Conservation (phyloP, 2,113 vertebrate genomes). For the Austrofundulus limnaeus region DNA sequence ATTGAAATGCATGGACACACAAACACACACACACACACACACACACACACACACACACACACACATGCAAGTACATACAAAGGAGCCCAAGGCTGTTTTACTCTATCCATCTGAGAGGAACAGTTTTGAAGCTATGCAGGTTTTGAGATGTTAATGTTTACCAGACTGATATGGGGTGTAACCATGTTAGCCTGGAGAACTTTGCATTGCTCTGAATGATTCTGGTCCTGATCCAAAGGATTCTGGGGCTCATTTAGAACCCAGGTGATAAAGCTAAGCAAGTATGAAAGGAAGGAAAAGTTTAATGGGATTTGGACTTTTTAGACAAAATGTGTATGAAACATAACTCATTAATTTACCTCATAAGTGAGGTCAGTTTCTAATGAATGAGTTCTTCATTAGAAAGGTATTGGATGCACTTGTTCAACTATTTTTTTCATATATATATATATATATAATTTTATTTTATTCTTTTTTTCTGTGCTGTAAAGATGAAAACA, state of each 20-base stretch:
- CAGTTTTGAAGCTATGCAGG: slow-evolving; percentile 54
- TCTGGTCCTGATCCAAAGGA: slow-evolving; percentile 55
- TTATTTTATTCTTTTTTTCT: too few relatives aligned
- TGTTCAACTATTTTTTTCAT: too few relatives aligned
- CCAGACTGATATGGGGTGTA: slow-evolving; percentile 29
- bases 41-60: too few relatives aligned
- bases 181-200: slow-evolving; percentile 30
- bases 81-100: slow-evolving; percentile 37
- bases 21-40: slow-evolving; percentile 15
- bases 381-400: too few relatives aligned
- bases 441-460: too few relatives aligned
- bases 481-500: background rate
- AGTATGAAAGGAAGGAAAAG: slow-evolving; percentile 31
- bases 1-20: slow-evolving; percentile 1
- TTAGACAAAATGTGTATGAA: too few relatives aligned
- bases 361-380: too few relatives aligned
- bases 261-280: slow-evolving; percentile 38
- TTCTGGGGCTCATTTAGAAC: slow-evolving; percentile 31
- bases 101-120: slow-evolving; percentile 27
- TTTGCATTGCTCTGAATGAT: slow-evolving; percentile 31
- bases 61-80: slow-evolving; percentile 21
- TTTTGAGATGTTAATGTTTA: slow-evolving; percentile 58
- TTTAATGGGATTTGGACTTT: background rate
- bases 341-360: too few relatives aligned
- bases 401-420: too few relatives aligned